phyloP scores from a whole-genome alignment of 2,113 vertebrate species.

The Myotis brandtii region DNA sequence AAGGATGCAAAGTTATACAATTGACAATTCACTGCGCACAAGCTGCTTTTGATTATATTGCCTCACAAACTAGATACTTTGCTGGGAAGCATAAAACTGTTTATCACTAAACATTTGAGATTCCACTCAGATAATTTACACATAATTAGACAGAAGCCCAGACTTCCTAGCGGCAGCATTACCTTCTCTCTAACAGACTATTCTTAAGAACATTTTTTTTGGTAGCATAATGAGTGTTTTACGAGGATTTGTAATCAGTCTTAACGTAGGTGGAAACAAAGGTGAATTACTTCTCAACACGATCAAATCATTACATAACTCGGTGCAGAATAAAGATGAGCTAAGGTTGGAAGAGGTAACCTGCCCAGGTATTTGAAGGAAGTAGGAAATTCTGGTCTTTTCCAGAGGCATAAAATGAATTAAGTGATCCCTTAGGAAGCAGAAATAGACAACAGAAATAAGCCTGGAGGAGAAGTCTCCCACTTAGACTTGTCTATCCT shows the following conservation, averaged over 20 bases:
- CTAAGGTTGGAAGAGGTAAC: conserved; percentile 63
- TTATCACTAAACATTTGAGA: conserved; percentile 81
- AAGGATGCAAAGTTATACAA: conserved; percentile 59
- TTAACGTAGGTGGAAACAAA: conserved; percentile 72
- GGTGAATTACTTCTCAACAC: conserved; percentile 70
- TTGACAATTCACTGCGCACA: conserved; percentile 67
- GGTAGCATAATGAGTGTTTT: conserved; percentile 76
- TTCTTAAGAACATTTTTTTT: conserved; percentile 73
- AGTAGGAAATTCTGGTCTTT: conserved; percentile 68
- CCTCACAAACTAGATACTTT: conserved; percentile 72
- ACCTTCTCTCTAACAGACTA: conserved; percentile 55
- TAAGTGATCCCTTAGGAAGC: conserved; percentile 46
- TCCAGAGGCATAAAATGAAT: conserved; percentile 51
- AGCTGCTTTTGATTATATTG: conserved; percentile 74
- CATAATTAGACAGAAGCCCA: conserved; percentile 76
- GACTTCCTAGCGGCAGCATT: conserved; percentile 29
- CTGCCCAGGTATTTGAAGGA: conserved; percentile 60
- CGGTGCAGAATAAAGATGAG: conserved; percentile 71
- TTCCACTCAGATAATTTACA: conserved; percentile 80
- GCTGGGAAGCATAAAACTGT: conserved; percentile 73
- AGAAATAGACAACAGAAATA: conserved; percentile 13
- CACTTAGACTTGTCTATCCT: background rate
- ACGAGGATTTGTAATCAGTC: conserved; percentile 78
- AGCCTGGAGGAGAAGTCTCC: conserved; percentile 32
- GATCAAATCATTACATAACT: conserved; percentile 72